phyloP scores from a whole-genome alignment of 2,888 invertebrate genomes.

The Microctonus brassicae region DNA sequence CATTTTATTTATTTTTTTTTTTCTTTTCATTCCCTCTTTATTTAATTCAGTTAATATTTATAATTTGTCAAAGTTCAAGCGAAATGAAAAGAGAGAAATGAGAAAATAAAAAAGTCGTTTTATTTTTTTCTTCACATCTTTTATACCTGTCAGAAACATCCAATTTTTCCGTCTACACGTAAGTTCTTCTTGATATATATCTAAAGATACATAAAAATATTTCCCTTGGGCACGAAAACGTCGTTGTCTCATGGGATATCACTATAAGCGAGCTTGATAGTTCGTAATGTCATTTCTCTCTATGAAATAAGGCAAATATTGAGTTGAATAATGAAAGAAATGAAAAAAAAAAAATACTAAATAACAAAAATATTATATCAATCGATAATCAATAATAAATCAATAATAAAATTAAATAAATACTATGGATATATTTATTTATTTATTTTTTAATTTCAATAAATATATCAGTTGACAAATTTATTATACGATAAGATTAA shows the following conservation, averaged over 20 bases:
- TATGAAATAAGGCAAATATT: conserved; percentile 1
- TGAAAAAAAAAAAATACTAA: not conserved
- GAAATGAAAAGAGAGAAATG: not conserved
- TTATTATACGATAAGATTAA: too few relatives aligned
- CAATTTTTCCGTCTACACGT: conserved; percentile 16
- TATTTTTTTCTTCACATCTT: not conserved
- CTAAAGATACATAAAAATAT: conserved; percentile 24
- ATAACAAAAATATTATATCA: not conserved
- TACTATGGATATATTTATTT: not conserved
- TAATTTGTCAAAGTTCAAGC: too few relatives aligned
- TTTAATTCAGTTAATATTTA: too few relatives aligned
- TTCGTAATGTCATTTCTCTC: conserved; percentile 11
- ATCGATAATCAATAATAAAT: too few relatives aligned
- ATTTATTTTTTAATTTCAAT: not conserved
- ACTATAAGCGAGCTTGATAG: conserved; percentile 8
- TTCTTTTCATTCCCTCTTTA: not conserved
- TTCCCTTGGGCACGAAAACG: conserved; percentile 16
- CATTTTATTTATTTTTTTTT: too few relatives aligned
- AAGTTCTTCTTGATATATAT: conserved; percentile 15
- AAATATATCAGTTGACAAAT: too few relatives aligned
- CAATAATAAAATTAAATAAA: not conserved
- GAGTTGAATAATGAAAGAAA: not conserved
- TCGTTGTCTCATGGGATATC: conserved; percentile 17
- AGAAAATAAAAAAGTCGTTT: not conserved
- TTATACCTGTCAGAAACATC: conserved; percentile 15